A percentile compares a stretch with the other conserved stretches of the same genome.
Conservation (phyloP, 2,888 invertebrate genomes). For the Clostera curtula region DNA sequence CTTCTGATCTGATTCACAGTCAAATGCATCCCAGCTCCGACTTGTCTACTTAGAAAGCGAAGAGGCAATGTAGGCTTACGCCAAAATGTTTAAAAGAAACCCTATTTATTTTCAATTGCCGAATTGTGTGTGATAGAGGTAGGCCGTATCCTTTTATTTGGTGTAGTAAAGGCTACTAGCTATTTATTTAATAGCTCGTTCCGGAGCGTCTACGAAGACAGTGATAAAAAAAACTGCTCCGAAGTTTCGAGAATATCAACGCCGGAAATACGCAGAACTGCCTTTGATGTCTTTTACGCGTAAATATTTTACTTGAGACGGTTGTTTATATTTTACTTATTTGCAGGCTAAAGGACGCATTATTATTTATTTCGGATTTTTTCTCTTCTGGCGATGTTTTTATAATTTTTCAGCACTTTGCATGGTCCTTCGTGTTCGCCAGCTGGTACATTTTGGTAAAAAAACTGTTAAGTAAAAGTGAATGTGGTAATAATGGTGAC, state of each 20-base stretch:
- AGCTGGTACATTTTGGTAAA: too few relatives aligned
- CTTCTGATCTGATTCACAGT: too few relatives aligned
- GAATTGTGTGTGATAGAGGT: constrained; percentile 18
- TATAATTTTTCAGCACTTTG: too few relatives aligned
- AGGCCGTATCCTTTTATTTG: constrained; percentile 30
- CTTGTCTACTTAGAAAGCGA: too few relatives aligned
- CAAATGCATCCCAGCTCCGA: too few relatives aligned
- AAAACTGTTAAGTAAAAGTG: too few relatives aligned
- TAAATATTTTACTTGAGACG: constrained; percentile 24
- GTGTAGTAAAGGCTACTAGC: constrained; percentile 23
- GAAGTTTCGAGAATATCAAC: constrained; percentile 29
- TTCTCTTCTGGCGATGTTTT: too few relatives aligned
- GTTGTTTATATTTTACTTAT: background rate
- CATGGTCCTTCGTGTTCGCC: too few relatives aligned
- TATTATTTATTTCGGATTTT: constrained; percentile 1
- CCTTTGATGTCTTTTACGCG: constrained; percentile 22
- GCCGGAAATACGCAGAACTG: constrained; percentile 18
- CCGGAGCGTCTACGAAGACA: constrained; percentile 25
- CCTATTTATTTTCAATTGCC: constrained; percentile 25
- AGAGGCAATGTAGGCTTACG: constrained; percentile 6
- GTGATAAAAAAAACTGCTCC: constrained; percentile 31
- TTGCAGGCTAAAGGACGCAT: too few relatives aligned
- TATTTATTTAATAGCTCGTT: constrained; percentile 43
- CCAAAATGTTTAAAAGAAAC: constrained; percentile 15
- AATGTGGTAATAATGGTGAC: too few relatives aligned